phyloP scores from a whole-genome alignment of 2,888 invertebrate genomes.

The Drosophila nigricruria region DNA sequence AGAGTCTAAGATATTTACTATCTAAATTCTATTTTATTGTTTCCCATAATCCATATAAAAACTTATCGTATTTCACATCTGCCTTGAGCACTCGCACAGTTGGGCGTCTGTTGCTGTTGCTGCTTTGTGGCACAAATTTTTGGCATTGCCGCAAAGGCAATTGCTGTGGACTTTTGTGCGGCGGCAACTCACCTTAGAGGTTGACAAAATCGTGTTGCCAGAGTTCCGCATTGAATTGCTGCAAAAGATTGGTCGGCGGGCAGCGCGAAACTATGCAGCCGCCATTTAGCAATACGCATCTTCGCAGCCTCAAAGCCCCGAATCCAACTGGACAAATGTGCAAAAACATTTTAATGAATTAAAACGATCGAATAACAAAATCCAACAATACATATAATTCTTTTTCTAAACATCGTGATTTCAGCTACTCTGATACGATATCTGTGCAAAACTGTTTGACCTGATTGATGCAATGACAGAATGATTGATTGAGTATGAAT shows the following conservation, averaged over 20 bases:
- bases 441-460: constrained; percentile 6
- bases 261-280: constrained; percentile 62
- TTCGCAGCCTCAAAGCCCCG: constrained; percentile 36
- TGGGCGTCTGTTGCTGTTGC: constrained; percentile 44
- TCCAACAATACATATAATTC: constrained; percentile 37
- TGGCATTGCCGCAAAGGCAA: constrained; percentile 63
- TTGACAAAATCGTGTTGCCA: constrained; percentile 77
- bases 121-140: constrained; percentile 70
- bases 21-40: neutral
- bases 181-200: constrained; percentile 67
- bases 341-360: constrained; percentile 76
- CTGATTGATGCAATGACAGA: neutral
- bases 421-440: neutral
- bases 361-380: constrained; percentile 55
- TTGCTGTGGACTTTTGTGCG: constrained; percentile 32
- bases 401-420: constrained; percentile 12
- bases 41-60: constrained; percentile 25
- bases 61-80: constrained; percentile 15
- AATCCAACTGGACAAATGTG: constrained; percentile 47
- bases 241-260: constrained; percentile 63
- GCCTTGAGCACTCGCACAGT: constrained; percentile 35
- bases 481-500: neutral
- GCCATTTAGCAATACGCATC: constrained; percentile 36
- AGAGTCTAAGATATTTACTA: constrained; percentile 15
- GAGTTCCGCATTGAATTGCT: constrained; percentile 76